phyloP scores from a whole-genome alignment of 2,888 invertebrate genomes.

The Ditula angustiorana region DNA sequence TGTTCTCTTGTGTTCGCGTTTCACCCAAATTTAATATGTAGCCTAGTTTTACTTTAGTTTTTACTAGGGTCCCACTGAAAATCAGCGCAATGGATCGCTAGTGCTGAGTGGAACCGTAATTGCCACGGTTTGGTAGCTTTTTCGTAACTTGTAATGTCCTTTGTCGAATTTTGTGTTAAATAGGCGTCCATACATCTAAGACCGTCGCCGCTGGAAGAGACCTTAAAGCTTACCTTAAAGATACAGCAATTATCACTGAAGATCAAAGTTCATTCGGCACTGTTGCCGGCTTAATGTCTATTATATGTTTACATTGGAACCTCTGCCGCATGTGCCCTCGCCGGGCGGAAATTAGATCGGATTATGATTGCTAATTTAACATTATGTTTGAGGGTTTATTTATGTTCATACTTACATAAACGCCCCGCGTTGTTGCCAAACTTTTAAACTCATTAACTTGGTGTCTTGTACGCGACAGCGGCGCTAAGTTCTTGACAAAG shows the following conservation, averaged over 20 bases:
- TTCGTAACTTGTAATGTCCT: too few species aligned
- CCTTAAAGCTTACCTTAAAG: neutral
- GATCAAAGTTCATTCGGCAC: constrained; percentile 14
- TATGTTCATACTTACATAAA: constrained; percentile 31
- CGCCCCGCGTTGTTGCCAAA: constrained; percentile 26
- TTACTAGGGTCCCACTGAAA: too few species aligned
- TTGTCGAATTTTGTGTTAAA: too few species aligned
- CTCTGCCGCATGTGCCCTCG: neutral
- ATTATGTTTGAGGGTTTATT: constrained; percentile 21
- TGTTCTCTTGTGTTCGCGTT: too few species aligned
- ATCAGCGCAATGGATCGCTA: too few species aligned
- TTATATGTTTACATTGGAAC: neutral
- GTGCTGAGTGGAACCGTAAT: too few species aligned
- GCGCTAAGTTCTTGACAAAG: constrained; percentile 18
- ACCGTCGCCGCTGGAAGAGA: too few species aligned
- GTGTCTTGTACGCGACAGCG: constrained; percentile 18
- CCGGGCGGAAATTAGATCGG: constrained; percentile 18
- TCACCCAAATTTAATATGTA: too few species aligned
- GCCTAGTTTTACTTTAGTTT: too few species aligned
- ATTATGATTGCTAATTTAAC: constrained; percentile 23
- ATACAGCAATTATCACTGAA: neutral
- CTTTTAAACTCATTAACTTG: constrained; percentile 37
- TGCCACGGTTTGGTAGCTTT: too few species aligned
- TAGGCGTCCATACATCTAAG: too few species aligned
- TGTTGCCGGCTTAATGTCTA: constrained; percentile 1